Conservation (phyloP, 2,113 vertebrate genomes). For the Epinephelus cyanopodus region DNA sequence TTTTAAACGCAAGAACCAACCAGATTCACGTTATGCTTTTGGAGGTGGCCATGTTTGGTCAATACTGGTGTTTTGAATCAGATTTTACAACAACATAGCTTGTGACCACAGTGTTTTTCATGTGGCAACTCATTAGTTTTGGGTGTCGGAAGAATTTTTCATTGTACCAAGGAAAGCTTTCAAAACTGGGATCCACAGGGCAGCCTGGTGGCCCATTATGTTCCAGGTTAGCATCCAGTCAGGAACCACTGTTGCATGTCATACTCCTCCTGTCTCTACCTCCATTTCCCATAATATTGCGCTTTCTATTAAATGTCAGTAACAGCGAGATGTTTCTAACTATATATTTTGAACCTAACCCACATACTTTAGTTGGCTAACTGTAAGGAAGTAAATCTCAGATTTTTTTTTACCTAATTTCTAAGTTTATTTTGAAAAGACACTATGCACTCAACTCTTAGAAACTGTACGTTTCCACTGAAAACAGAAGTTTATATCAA, state of each 20-base stretch:
- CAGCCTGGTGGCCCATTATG: too few relatives aligned
- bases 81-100: background rate
- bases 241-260: background rate
- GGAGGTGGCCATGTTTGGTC: background rate
- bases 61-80: background rate
- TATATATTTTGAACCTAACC: too few relatives aligned
- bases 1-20: background rate
- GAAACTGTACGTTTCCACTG: too few relatives aligned
- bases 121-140: background rate
- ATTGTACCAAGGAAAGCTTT: background rate
- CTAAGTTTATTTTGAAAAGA: too few relatives aligned
- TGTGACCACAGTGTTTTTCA: background rate
- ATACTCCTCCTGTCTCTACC: background rate
- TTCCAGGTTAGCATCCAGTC: background rate
- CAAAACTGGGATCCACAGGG: background rate
- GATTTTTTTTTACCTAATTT: too few relatives aligned
- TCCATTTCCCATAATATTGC: background rate
- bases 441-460: too few relatives aligned
- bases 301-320: background rate
- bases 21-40: background rate
- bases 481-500: too few relatives aligned
- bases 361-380: too few relatives aligned
- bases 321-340: background rate
- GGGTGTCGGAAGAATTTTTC: background rate
- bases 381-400: too few relatives aligned